Percentiles rank a stretch among this genome's conserved stretches.
phyloP scores from a whole-genome alignment of 2,888 invertebrate species.

The Lasioglossum oenotherae region DNA sequence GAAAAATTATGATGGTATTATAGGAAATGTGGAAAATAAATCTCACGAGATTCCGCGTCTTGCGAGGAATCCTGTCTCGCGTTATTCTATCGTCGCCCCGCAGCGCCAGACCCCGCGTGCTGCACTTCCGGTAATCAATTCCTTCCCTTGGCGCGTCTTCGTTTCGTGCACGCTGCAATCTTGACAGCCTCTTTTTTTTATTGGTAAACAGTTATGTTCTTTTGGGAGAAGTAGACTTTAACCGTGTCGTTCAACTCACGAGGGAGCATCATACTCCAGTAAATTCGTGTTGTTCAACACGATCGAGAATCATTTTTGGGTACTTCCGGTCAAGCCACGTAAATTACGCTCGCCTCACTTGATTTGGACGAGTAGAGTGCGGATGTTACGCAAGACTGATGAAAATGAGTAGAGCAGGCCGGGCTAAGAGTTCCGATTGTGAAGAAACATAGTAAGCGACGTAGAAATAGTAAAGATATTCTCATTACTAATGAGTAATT shows the following conservation, averaged over 20 bases:
- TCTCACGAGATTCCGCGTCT: background rate
- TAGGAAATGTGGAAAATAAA: background rate
- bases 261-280: background rate
- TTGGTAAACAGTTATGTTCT: background rate
- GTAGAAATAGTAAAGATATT: too few relatives aligned
- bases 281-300: background rate
- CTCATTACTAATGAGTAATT: too few relatives aligned
- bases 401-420: too few relatives aligned
- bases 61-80: slow-evolving; percentile 4
- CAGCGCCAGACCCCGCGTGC: background rate
- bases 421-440: too few relatives aligned
- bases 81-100: background rate
- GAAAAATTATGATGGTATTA: background rate
- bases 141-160: background rate
- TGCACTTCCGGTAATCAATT: slow-evolving; percentile 5
- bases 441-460: too few relatives aligned
- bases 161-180: background rate
- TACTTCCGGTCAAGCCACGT: background rate
- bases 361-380: too few relatives aligned
- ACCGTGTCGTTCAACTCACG: background rate
- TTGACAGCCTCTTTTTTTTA: background rate
- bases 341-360: background rate
- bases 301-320: background rate
- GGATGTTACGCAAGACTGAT: too few relatives aligned
- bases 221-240: background rate